Percentiles rank a stretch among this genome's conserved stretches.
These are phyloP conservation scores for Celastrina argiolus DNA, from an alignment of 2,888 invertebrate genomes.

Conservation along the genomic window DNA sequence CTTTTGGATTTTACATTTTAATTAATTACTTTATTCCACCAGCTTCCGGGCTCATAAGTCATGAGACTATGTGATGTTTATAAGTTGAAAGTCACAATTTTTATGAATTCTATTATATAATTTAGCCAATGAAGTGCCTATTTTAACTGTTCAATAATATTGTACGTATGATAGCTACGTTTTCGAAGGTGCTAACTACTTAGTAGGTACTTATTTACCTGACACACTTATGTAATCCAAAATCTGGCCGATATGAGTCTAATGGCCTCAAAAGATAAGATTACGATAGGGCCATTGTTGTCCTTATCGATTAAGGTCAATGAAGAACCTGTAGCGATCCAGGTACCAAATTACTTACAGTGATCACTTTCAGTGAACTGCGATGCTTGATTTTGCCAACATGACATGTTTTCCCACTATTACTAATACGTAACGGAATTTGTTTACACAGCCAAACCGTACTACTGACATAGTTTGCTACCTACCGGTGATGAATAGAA, in stretches of 20 bases:
- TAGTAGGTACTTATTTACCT: neutral
- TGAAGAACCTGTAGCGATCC: neutral
- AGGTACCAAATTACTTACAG: neutral
- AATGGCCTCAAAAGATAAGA: conserved; percentile 7
- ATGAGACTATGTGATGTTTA: neutral
- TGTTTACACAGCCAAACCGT: neutral
- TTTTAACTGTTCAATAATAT: neutral
- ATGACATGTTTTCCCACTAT: neutral
- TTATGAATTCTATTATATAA: no score
- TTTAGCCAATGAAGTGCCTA: no score
- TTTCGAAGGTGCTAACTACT: neutral
- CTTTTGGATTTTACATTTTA: neutral
- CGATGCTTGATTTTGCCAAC: no score
- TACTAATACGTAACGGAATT: neutral
- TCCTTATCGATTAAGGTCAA: conserved; percentile 5
- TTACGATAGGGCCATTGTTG: neutral
- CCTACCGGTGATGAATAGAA: neutral
- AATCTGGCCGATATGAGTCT: conserved; percentile 11
- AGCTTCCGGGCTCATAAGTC: neutral
- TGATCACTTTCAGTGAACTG: no score
- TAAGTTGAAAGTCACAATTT: neutral
- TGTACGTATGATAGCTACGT: neutral
- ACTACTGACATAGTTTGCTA: neutral
- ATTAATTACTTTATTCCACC: neutral
- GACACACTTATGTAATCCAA: conserved; percentile 17